Base-by-base conservation (phyloP, 2,797 vertebrate species). In the Hyperoplus lanceolatus region DNA sequence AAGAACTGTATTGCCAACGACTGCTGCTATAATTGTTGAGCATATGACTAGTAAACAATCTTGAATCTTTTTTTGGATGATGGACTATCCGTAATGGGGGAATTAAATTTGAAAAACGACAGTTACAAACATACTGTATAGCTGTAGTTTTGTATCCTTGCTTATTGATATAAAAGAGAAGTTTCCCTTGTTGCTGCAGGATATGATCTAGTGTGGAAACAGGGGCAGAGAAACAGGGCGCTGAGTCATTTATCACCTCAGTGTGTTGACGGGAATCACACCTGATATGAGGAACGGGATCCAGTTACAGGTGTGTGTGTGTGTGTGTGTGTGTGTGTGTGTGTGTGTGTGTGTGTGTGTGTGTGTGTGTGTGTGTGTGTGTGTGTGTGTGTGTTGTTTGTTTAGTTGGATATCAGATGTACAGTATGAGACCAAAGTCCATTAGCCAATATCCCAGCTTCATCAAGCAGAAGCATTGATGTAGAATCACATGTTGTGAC, bases 261-360 rank as follows among this genome's bases (percentile, higher is more conserved):
- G 60, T 5, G 82, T 75, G 74, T 84, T 79, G 75, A 88, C 48
- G 15, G 77, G 84, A 90, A 90, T 88, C 70, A 79, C 80, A 88
- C 83, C 80, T 62, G 77, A 90, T 88, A 82, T 74, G 74, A 87
- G 82, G 70, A 82, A 72, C 60, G 6, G 63, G 80, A 48, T 91
- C 65, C 8, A 49, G 51, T 89, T 78, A 77, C 87, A 57, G 74
- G 16, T n/a, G 46, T 53, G 62, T 18, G 38, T 65, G 16, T 29
- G 68, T 49, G 58, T 38, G 71, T 45, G 51, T 15, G 61, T 53
- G 65, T n/a, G 55, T n/a, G 59, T 29, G 29, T 29, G 29, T 29
- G 29, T 39, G 67, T 16, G 64, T 61, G 60, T 61, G 73, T 74
- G 54, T 74, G 81, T 77, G 21, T 74, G 70, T 72, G 29, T 39